Evolutionary conservation across 2,888 invertebrate genomes (phyloP).

Genomic region (Agrenia bidenticulata): DNA sequence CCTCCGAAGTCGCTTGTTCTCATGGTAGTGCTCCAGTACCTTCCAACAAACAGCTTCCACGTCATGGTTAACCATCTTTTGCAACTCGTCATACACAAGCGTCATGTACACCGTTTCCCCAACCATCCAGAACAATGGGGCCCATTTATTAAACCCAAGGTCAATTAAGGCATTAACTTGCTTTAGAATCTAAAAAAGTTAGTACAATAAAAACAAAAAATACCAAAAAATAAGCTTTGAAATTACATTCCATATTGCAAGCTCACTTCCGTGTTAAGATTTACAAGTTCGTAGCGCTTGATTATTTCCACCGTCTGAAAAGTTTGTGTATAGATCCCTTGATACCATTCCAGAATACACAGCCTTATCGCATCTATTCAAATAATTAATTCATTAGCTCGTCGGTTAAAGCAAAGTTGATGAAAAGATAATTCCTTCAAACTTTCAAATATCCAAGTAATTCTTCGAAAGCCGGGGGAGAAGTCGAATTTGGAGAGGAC

Average conservation of each 20-base stretch:
- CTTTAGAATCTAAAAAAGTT: slow-evolving; percentile 34
- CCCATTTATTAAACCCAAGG: slow-evolving; percentile 40
- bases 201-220: not conserved
- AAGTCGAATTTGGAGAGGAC: slow-evolving; percentile 32
- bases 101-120: slow-evolving; percentile 42
- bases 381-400: not conserved
- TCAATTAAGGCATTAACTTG: slow-evolving; percentile 41
- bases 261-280: slow-evolving; percentile 15
- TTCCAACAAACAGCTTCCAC: slow-evolving; percentile 44
- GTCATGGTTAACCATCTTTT: slow-evolving; percentile 51
- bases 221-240: not conserved
- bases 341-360: slow-evolving; percentile 50
- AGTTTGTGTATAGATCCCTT: slow-evolving; percentile 25
- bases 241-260: too few species aligned
- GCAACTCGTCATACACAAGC: slow-evolving; percentile 46
- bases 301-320: slow-evolving; percentile 17
- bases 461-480: slow-evolving; percentile 21
- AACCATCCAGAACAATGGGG: slow-evolving; percentile 43
- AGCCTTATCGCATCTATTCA: slow-evolving; percentile 37
- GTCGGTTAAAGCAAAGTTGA: too few species aligned
- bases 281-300: slow-evolving; percentile 3
- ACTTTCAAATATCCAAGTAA: slow-evolving; percentile 33
- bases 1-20: slow-evolving; percentile 32
- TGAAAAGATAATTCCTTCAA: too few species aligned
- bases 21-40: slow-evolving; percentile 31